Conservation (phyloP, 2,888 invertebrate genomes). For the Thera obeliscata region DNA sequence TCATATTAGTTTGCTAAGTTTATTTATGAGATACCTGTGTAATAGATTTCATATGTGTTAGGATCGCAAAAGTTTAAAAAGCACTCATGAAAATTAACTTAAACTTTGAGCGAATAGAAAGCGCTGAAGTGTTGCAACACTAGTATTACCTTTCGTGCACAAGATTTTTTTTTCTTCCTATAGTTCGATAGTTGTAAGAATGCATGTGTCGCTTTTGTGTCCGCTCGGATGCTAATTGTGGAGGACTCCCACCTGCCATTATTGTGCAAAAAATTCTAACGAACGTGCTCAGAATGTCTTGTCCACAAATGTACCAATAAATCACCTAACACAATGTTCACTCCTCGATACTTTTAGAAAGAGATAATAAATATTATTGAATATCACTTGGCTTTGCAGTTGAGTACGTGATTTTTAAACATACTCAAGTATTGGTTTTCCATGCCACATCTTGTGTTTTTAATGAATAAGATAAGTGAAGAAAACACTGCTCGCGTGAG, state of each 20-base stretch:
- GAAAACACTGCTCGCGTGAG: slow-evolving; percentile 20
- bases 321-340: slow-evolving; percentile 42
- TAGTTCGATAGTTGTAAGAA: slow-evolving; percentile 32
- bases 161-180: slow-evolving; percentile 6
- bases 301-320: slow-evolving; percentile 41
- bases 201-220: slow-evolving; percentile 53
- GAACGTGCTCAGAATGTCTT: slow-evolving; percentile 53
- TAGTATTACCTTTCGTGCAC: background rate
- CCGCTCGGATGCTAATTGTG: slow-evolving; percentile 54
- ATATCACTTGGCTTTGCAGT: slow-evolving; percentile 2
- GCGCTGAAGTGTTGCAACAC: background rate
- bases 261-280: slow-evolving; percentile 57
- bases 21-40: background rate
- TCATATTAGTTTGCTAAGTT: background rate
- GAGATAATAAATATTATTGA: slow-evolving; percentile 1
- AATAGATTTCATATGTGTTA: too few relatives aligned
- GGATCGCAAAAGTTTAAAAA: background rate
- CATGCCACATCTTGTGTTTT: background rate
- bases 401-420: background rate
- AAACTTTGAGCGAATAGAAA: background rate
- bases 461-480: slow-evolving; percentile 5
- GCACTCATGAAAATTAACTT: background rate
- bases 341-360: slow-evolving; percentile 20
- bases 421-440: background rate
- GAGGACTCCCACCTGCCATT: slow-evolving; percentile 59